Base-by-base conservation (phyloP, 2,113 vertebrate genomes). In the Solea solea region DNA sequence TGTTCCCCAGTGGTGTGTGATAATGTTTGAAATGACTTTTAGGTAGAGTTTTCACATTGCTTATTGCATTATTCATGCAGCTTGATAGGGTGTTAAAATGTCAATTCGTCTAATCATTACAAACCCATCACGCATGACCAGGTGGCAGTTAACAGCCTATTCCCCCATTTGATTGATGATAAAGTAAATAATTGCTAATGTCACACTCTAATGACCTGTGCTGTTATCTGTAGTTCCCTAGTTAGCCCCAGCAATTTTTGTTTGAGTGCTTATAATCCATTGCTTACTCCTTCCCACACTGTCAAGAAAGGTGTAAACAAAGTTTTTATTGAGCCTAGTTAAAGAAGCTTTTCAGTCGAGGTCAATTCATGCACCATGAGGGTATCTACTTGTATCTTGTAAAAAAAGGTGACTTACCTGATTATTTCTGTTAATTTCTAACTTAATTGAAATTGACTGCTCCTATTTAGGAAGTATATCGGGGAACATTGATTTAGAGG, bases 401-500 rank as follows among this genome's bases (percentile, higher is more conserved):
- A 5, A 12, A 7, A 21, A 16, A 49, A 49, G 1, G 42, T 39
- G 5, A 45, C 9, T 21, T 11, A 34, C 16, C 3, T 0, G 0
- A 9, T 40, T 55, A 44, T 40, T 42, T 13, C 3, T 16, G 14
- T 9, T 16, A 2, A 9, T 61, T 65, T 72, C 46, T 45, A 28
- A 63, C 8, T 2, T n/a, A 51, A n/a, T 13, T 75, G 14, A 39
- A n/a, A 50, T 66, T 45, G 62, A 11, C 57, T 76, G 11, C n/a
- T 62, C n/a, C 6, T 8, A 5, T 74, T 8, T 84, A 97, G 95
- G 84, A 1, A 49, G 70, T 7, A 50, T 2, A 3, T 71, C 16
- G 0, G 3, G 68, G 0, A 28, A 52, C 13, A 74, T 74, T 70
- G 86, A 94, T 15, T 90, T 98, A 78, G 95, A 98, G 88, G 95